These are phyloP conservation scores for Drosophila ercepeae DNA, from an alignment of 1,140 invertebrate genomes.

Conservation along the genomic window DNA sequence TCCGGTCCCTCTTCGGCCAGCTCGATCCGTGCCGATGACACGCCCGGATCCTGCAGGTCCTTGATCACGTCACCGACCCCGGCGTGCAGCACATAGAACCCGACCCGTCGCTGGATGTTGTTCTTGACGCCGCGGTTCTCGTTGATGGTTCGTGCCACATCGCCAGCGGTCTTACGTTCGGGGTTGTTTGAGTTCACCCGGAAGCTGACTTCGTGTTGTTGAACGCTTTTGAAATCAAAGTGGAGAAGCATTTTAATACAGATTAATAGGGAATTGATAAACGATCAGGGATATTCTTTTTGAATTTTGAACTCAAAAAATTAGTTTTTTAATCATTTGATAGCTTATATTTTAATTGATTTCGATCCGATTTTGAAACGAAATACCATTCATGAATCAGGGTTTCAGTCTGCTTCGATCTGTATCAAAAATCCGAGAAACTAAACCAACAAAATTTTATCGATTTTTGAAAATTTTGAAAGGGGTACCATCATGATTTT, in stretches of 20 bases:
- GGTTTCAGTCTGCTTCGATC: too few species aligned
- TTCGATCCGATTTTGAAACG: too few species aligned
- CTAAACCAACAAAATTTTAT: too few species aligned
- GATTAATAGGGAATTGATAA: background rate
- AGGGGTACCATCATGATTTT: too few species aligned
- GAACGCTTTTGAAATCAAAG: constrained; percentile 85
- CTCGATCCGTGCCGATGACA: constrained; percentile 72
- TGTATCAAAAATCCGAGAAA: too few species aligned
- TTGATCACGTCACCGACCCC: constrained; percentile 93
- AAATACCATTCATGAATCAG: too few species aligned
- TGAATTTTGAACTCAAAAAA: too few species aligned
- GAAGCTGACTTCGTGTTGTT: constrained; percentile 91
- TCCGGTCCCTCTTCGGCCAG: constrained; percentile 76
- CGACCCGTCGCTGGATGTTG: constrained; percentile 81
- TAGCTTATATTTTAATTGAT: too few species aligned
- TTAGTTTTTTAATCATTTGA: too few species aligned
- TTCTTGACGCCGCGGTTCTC: constrained; percentile 84
- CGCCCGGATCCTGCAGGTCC: constrained; percentile 59
- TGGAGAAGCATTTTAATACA: background rate
- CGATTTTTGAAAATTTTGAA: too few species aligned
- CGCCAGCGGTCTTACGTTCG: constrained; percentile 87
- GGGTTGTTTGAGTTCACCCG: constrained; percentile 91
- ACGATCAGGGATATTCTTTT: too few species aligned
- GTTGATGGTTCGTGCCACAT: constrained; percentile 90
- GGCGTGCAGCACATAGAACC: constrained; percentile 87